A percentile compares a stretch with the other conserved stretches of the same genome.
phyloP scores from a whole-genome alignment of 2,888 invertebrate genomes.

The Trissoscelio sp. region DNA sequence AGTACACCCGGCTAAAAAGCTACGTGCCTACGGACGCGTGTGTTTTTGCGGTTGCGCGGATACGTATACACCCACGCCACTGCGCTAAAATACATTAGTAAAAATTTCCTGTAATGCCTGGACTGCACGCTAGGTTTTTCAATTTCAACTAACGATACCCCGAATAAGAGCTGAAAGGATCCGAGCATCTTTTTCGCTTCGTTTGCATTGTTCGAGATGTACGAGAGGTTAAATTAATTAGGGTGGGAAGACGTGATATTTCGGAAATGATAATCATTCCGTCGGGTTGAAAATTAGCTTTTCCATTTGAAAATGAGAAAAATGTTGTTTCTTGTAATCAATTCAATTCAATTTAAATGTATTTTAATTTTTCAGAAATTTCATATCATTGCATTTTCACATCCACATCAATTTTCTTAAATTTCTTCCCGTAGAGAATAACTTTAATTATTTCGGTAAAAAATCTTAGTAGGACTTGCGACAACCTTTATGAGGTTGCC shows the following conservation, averaged over 20 bases:
- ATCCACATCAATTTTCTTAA: conserved; percentile 16
- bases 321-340: neutral
- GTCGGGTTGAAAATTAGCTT: neutral
- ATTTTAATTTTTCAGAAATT: neutral
- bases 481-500: conserved; percentile 38
- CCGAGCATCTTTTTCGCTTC: conserved; percentile 51
- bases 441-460: conserved; percentile 58
- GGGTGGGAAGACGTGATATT: conserved; percentile 27
- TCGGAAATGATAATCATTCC: conserved; percentile 16
- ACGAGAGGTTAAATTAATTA: conserved; percentile 40
- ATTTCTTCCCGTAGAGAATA: neutral
- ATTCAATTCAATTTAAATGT: neutral
- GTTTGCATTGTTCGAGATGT: conserved; percentile 49
- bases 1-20: conserved; percentile 55
- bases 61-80: conserved; percentile 38
- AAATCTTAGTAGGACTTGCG: conserved; percentile 40
- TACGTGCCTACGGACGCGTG: conserved; percentile 65
- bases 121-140: conserved; percentile 55
- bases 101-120: conserved; percentile 55
- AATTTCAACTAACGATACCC: conserved; percentile 46
- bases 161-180: conserved; percentile 45
- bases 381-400: neutral
- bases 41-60: conserved; percentile 60
- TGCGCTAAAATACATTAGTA: conserved; percentile 57
- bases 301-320: neutral